Evolutionary conservation across 2,113 vertebrate species (phyloP).

Genomic region (Archocentrus centrarchus): DNA sequence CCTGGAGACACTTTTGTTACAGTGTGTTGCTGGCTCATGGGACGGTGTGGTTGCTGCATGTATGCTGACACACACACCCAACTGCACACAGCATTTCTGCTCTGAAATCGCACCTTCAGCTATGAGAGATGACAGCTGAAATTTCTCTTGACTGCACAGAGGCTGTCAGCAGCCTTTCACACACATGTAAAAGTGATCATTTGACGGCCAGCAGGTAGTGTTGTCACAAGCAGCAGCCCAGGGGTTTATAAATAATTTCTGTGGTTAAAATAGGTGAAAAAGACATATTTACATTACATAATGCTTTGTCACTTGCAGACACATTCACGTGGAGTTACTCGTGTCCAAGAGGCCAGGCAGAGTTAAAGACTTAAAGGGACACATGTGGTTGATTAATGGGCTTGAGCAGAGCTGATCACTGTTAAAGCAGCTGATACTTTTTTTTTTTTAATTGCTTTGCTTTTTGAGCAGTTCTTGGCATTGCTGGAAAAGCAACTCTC

Average conservation of each 20-base stretch:
- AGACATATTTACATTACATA: background rate
- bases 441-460: background rate
- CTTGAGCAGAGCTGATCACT: background rate
- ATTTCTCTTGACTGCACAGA: background rate
- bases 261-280: background rate
- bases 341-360: background rate
- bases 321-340: background rate
- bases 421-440: background rate
- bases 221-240: background rate
- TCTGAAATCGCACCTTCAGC: background rate
- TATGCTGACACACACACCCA: background rate
- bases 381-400: background rate
- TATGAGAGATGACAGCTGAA: background rate
- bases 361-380: background rate
- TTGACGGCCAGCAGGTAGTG: background rate
- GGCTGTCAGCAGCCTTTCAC: background rate
- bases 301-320: background rate
- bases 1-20: conserved; percentile 62
- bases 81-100: background rate
- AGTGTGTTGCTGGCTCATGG: conserved; percentile 17
- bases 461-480: background rate
- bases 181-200: background rate
- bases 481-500: no score
- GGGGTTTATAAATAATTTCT: background rate
- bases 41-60: conserved; percentile 2